Conservation (phyloP, 2,113 vertebrate genomes). For the Raja brachyura region DNA sequence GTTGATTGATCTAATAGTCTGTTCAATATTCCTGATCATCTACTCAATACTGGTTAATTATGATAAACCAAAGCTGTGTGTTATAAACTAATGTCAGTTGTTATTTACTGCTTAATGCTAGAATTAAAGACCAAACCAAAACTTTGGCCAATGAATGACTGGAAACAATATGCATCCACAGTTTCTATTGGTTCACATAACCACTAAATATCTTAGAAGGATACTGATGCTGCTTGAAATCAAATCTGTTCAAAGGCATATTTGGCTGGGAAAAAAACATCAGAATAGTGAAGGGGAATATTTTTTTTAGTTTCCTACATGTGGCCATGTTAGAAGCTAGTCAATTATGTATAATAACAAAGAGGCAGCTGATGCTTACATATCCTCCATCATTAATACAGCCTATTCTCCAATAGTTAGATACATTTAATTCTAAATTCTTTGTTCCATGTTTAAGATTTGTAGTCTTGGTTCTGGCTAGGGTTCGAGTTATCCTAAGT, state of each 20-base stretch:
- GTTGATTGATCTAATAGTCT: background rate
- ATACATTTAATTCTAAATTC: too few relatives aligned
- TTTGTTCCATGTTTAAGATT: too few relatives aligned
- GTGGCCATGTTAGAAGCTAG: background rate
- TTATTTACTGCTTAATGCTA: background rate
- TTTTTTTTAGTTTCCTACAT: background rate
- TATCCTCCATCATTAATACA: background rate
- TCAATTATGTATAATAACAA: background rate
- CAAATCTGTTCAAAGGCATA: background rate
- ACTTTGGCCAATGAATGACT: background rate
- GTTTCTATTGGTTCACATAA: background rate
- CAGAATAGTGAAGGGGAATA: background rate
- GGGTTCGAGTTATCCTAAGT: too few relatives aligned
- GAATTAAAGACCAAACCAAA: background rate
- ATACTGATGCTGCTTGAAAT: background rate
- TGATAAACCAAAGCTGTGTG: background rate
- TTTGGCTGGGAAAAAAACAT: background rate
- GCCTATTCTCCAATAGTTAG: background rate
- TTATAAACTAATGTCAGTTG: background rate
- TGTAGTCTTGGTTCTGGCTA: too few relatives aligned
- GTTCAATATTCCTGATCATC: background rate
- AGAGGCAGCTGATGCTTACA: background rate
- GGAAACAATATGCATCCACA: background rate
- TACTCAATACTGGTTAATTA: too few relatives aligned
- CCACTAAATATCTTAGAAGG: background rate